These are phyloP conservation scores for Zoanthus solanderi DNA, from an alignment of 92 coral and sea anemone species.

Conservation along the genomic window DNA sequence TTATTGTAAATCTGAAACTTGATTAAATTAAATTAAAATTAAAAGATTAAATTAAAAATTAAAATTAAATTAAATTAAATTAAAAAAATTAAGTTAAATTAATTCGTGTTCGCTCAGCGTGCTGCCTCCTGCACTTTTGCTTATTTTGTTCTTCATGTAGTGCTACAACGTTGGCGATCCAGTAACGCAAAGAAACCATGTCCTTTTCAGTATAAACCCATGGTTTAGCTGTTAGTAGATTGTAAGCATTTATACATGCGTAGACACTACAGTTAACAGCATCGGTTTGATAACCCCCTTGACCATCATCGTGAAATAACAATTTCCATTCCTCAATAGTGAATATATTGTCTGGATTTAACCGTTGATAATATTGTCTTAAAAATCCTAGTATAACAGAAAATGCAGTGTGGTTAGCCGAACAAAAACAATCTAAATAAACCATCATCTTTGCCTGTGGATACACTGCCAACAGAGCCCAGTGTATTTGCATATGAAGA, in stretches of 20 bases:
- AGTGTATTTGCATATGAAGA: constrained; percentile 35
- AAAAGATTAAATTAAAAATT: too few species aligned
- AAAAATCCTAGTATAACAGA: neutral
- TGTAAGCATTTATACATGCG: constrained; percentile 39
- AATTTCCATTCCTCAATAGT: neutral
- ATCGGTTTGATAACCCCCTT: constrained; percentile 26
- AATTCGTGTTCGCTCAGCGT: neutral
- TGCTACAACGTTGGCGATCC: neutral
- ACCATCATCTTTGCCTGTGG: constrained; percentile 16
- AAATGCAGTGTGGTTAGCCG: neutral
- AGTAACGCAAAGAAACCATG: neutral
- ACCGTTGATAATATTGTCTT: neutral
- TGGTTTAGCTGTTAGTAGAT: neutral
- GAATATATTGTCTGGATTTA: neutral
- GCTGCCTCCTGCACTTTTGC: neutral
- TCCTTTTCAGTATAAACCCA: neutral
- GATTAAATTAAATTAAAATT: too few species aligned
- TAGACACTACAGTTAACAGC: constrained; percentile 35
- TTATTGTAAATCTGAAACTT: too few species aligned
- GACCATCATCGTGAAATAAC: neutral
- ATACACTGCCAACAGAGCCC: constrained; percentile 40
- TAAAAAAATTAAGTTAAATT: too few species aligned
- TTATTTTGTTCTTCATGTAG: neutral
- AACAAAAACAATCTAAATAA: neutral
- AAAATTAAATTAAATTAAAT: too few species aligned